Conservation (phyloP, 1,140 invertebrate species). For the Leptinotarsa undecemlineata region DNA sequence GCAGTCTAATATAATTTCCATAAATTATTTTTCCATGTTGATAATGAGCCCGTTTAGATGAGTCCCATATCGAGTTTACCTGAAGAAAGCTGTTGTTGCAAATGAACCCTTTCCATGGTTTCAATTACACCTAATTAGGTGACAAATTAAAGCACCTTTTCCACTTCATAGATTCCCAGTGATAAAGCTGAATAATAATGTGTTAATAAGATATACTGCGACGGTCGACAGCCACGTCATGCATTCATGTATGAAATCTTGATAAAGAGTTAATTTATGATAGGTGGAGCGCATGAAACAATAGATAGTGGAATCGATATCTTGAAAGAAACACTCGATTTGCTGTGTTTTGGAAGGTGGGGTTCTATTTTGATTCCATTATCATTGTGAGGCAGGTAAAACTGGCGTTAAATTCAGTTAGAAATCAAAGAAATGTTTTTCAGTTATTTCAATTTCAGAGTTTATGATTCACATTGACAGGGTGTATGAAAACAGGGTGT, state of each 20-base stretch:
- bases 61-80: not conserved
- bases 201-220: constrained; percentile 20
- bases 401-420: no score
- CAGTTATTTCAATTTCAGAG: no score
- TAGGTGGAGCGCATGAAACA: not conserved
- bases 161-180: not conserved
- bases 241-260: constrained; percentile 12
- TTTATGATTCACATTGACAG: no score
- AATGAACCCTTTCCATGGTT: not conserved
- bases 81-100: not conserved
- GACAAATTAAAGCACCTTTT: constrained; percentile 15
- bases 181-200: constrained; percentile 20
- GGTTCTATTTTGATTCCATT: no score
- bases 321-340: not conserved
- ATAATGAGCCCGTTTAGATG: no score
- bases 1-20: no score
- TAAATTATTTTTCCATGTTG: no score
- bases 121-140: constrained; percentile 12
- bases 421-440: no score
- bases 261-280: constrained; percentile 4
- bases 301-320: constrained; percentile 15
- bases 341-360: no score
- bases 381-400: no score
- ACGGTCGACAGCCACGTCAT: constrained; percentile 11
- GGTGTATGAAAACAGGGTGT: no score